These are phyloP conservation scores for Oxygymnocypris stewartii DNA, from an alignment of 2,113 vertebrate species.

Conservation along the genomic window DNA sequence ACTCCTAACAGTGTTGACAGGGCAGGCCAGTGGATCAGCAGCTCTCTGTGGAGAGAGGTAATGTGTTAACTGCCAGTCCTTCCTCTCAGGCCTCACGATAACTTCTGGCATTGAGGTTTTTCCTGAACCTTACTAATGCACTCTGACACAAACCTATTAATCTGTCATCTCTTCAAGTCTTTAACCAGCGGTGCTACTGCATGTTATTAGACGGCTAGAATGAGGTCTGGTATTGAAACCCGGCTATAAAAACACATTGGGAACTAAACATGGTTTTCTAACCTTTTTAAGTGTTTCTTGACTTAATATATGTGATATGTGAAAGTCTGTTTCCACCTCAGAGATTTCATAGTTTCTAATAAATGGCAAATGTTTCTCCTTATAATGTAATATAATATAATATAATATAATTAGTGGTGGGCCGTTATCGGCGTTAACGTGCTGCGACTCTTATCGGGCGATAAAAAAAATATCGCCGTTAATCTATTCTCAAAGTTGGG, in stretches of 20 bases:
- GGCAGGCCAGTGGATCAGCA: constrained; percentile 68
- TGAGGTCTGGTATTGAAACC: not conserved
- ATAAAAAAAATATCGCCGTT: no score
- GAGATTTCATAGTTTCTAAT: not conserved
- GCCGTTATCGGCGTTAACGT: no score
- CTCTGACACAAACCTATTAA: not conserved
- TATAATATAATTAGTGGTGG: no score
- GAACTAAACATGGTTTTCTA: not conserved
- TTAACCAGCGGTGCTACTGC: not conserved
- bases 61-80: constrained; percentile 64
- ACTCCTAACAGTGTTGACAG: constrained; percentile 67
- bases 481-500: no score
- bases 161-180: constrained; percentile 13
- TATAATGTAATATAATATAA: not conserved
- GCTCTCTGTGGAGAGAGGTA: constrained; percentile 87
- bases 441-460: no score
- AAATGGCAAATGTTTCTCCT: no score
- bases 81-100: constrained; percentile 5
- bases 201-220: not conserved
- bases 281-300: not conserved
- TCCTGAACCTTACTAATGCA: constrained; percentile 3
- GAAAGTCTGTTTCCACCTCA: not conserved
- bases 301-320: not conserved
- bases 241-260: not conserved
- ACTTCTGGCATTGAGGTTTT: not conserved